Base-by-base conservation (phyloP, 1,140 invertebrate genomes). In the Habropoda laboriosa region DNA sequence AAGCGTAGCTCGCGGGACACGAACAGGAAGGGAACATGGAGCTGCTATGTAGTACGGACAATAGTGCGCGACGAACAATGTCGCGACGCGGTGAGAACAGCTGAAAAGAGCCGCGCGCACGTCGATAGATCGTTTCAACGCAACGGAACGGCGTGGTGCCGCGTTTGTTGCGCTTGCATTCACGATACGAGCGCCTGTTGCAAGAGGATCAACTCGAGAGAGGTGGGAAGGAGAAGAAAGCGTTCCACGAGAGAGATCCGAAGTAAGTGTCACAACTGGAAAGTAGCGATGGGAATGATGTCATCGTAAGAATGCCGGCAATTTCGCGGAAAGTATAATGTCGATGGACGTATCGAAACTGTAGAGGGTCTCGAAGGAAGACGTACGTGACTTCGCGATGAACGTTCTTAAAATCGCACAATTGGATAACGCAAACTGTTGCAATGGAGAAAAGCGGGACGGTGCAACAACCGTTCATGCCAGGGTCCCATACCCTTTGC, bases 211-310 rank as follows among this genome's bases (percentile, higher is more conserved):
- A 24, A 51, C n/a, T 53, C 8, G 64, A 35, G 58, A n/a, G 42
- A 49, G n/a, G 24, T 21, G 35, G 51, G 51, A 60, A 24, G 51
- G 45, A 71, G 57, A 74, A 51, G 75, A 79, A 75, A 73, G 60
- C 63, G 30, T 42, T 35, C 45, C 70, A 55, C 24, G 77, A 72
- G 71, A 75, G 68, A 82, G 57, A 55, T 67, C 30, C 63, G 51
- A 82, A 24, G 21, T 40, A 60, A 70, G 64, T 84, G 51, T 83
- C 70, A 80, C 81, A 66, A 83, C 49, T 78, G 76, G 74, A 79
- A 70, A 79, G 82, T 70, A 42, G 57, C 49, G 49, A 63, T 30
- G 53, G 24, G 18, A 76, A 68, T 53, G 74, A 82, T 38, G 72
- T 66, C 72, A 74, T 60, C 53, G 60, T 49, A 45, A 42, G 24